Evolutionary conservation across 1,140 invertebrate genomes (phyloP).

Genomic region (Lepidurus arcticus): DNA sequence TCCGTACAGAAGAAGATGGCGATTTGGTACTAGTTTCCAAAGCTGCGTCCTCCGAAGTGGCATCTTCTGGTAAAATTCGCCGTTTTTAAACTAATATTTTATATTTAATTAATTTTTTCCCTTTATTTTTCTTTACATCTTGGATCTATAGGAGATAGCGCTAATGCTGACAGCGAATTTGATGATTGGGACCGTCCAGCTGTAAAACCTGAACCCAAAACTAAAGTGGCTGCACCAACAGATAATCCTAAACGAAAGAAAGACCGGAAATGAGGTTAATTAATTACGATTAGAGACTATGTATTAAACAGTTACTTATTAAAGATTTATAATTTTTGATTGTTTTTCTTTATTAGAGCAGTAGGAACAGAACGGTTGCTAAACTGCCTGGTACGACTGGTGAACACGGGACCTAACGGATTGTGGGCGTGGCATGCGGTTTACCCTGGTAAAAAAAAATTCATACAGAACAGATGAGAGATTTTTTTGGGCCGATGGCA

Average conservation of each 20-base stretch:
- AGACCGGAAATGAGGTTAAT: neutral
- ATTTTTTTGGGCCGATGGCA: neutral
- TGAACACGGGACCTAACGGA: neutral
- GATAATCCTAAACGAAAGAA: neutral
- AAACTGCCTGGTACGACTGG: neutral
- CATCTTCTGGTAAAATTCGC: neutral
- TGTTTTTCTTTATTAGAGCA: neutral
- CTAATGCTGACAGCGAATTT: slow-evolving; percentile 1
- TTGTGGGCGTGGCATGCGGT: neutral
- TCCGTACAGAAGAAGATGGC: slow-evolving; percentile 1
- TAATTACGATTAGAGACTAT: neutral
- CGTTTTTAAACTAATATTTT: neutral
- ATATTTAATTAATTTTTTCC: neutral
- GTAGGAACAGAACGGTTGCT: neutral
- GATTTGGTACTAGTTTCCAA: neutral
- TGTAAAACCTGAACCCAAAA: neutral
- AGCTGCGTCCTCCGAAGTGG: neutral
- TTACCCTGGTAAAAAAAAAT: neutral
- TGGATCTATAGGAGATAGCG: neutral
- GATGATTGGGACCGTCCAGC: slow-evolving; percentile 7
- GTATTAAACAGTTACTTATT: neutral
- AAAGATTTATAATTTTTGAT: no score
- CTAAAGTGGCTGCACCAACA: neutral
- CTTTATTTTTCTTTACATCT: neutral
- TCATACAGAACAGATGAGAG: no score